These are phyloP conservation scores for Rallus limicola DNA, from an alignment of 2,113 vertebrate genomes.

Conservation along the genomic window DNA sequence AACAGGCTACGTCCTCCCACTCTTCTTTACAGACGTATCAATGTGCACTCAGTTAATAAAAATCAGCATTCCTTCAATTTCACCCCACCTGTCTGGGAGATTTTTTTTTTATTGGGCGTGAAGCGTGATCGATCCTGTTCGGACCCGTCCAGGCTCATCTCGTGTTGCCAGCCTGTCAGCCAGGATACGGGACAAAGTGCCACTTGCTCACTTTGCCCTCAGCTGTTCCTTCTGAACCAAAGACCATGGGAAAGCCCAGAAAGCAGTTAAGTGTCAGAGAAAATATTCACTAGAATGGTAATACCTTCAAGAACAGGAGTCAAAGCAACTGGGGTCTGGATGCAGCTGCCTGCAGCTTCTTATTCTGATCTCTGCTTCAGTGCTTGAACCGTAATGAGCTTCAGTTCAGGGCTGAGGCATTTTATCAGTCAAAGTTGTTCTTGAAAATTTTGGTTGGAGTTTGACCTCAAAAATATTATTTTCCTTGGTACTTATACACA, in stretches of 20 bases:
- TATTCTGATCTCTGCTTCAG: constrained; percentile 21
- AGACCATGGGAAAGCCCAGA: background rate
- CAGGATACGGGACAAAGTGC: background rate
- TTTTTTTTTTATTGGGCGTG: background rate
- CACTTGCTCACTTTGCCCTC: background rate
- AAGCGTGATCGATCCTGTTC: background rate
- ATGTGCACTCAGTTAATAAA: constrained; percentile 43
- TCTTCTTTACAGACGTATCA: constrained; percentile 13
- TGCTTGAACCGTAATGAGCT: background rate
- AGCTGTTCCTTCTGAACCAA: background rate
- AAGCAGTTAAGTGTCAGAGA: background rate
- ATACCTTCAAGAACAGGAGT: constrained; percentile 15
- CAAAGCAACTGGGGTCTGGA: constrained; percentile 42
- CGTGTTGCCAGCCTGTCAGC: background rate
- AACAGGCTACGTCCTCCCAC: constrained; percentile 10
- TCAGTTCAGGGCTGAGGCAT: constrained; percentile 44
- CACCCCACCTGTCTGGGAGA: background rate
- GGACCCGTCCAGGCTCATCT: background rate
- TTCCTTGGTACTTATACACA: background rate
- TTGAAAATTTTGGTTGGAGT: background rate
- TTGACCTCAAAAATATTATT: background rate
- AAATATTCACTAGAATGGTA: constrained; percentile 1
- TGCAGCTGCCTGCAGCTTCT: background rate
- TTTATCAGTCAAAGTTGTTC: constrained; percentile 16
- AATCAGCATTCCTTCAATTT: constrained; percentile 54